Evolutionary conservation across 2,797 vertebrate species (phyloP), one percentile per base, ranked within the genome.

Genomic region (Acanthurus tractus): DNA sequence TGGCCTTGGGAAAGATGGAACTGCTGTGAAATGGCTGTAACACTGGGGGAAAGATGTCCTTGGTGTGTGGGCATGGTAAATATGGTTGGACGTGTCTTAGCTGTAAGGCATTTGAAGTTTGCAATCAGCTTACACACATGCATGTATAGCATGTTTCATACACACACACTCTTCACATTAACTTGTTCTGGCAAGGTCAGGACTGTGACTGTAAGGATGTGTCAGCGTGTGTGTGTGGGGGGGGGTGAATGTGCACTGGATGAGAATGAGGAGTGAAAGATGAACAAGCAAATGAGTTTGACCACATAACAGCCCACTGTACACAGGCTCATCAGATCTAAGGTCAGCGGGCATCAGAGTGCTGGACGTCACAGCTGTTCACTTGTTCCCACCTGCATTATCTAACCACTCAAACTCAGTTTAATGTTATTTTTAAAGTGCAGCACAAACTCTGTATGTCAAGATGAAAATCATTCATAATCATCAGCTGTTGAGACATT

Each of bases 141-240:
- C 45, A 58, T 22, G 36, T n/a, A 83, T 65, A 79, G 52, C 70
- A 54, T 18, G 68, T 44, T 66, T 17, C 29, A 52, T 55, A 40
- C 38, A 40, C 38, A 38, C 36, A 70, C 34, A 45, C 44, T 18
- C 53, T 66, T 77, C 45, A 69, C 29, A 77, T 66, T 68, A 74
- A 90, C 46, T 18, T 34, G 63, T 54, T 84, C 71, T 63, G 89
- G 88, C 91, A 92, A 89, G 91, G 86, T 92, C 87, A 87, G 64
- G 50, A 55, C 65, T 86, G 53, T 79, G 72, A 81, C 89, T 81
- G 68, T 88, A 68, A 79, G 67, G 70, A 80, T 85, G 67, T 84
- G 80, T 89, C 84, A 76, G 83, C 17, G n/a, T 38, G 68, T 69
- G 45, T 14, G 12, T 8, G 45, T 13, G 45, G 45, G 14, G 70